phyloP scores from a whole-genome alignment of 53 echinoderm and acorn worm genomes.

The Hippasteria phrygiana region DNA sequence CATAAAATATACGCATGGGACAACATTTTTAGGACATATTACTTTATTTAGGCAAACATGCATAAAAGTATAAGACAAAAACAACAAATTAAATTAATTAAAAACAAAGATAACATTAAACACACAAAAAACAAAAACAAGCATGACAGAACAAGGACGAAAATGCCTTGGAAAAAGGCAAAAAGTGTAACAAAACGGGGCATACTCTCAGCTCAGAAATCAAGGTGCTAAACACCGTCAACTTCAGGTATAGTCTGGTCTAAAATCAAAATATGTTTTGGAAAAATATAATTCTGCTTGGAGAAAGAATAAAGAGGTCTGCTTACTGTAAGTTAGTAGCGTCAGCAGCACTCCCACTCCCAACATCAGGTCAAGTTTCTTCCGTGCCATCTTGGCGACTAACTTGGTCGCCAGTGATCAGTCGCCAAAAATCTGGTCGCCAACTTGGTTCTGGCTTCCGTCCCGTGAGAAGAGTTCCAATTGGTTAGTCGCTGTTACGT shows the following conservation, averaged over 20 bases:
- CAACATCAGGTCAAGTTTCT: background rate
- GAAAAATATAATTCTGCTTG: background rate
- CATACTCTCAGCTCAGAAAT: no score
- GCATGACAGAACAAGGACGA: no score
- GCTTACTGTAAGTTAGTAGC: slow-evolving; percentile 10
- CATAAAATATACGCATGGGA: no score
- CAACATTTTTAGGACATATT: no score
- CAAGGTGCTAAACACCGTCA: no score
- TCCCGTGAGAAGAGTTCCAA: background rate
- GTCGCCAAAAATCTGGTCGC: background rate
- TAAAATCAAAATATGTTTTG: background rate
- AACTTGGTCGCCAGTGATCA: background rate
- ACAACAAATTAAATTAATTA: no score
- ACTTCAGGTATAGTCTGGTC: background rate
- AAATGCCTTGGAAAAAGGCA: no score
- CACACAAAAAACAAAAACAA: no score
- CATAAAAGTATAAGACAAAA: no score
- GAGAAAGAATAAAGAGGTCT: background rate
- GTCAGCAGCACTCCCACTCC: background rate
- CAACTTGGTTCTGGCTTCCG: background rate
- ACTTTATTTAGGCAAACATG: no score
- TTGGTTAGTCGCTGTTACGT: background rate
- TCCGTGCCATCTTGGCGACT: slow-evolving; percentile 39
- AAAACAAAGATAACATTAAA: no score
- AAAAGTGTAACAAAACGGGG: no score